phyloP scores from a whole-genome alignment of 2,888 invertebrate genomes.

The Cinara cedri region DNA sequence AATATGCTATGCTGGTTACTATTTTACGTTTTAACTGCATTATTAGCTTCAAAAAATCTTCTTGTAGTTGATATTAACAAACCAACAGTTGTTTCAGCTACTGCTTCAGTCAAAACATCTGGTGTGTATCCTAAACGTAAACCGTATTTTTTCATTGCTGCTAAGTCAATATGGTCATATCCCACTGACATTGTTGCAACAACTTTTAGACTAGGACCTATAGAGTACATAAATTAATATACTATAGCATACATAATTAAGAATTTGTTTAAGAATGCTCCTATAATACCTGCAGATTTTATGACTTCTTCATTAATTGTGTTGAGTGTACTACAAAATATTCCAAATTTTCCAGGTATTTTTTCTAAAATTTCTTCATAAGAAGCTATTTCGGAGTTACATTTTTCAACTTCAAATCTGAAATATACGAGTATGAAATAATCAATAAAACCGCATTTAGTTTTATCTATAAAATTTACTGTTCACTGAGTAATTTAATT shows the following conservation, averaged over 20 bases:
- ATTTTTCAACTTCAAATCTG: slow-evolving; percentile 55
- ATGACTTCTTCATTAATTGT: slow-evolving; percentile 56
- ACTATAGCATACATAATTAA: not conserved
- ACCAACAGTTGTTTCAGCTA: slow-evolving; percentile 76
- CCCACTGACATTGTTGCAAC: slow-evolving; percentile 68
- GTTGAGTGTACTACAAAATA: slow-evolving; percentile 6
- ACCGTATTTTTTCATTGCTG: slow-evolving; percentile 63
- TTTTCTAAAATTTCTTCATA: slow-evolving; percentile 51
- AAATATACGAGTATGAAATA: not conserved
- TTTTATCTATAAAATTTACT: not conserved
- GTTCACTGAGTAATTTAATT: slow-evolving; percentile 33
- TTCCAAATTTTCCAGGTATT: slow-evolving; percentile 50
- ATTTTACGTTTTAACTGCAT: slow-evolving; percentile 48
- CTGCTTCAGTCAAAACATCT: slow-evolving; percentile 65
- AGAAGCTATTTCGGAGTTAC: slow-evolving; percentile 10
- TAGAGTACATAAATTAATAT: slow-evolving; percentile 10
- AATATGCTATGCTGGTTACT: not conserved
- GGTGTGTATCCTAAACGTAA: slow-evolving; percentile 67
- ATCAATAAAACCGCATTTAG: not conserved
- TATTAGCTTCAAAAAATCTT: slow-evolving; percentile 76
- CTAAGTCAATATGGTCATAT: slow-evolving; percentile 67
- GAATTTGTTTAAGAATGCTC: not conserved
- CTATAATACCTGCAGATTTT: slow-evolving; percentile 56
- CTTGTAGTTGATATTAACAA: slow-evolving; percentile 82
- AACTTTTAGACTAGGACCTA: slow-evolving; percentile 63